Conservation (phyloP, 2,888 invertebrate species). For the Acleris cristana region DNA sequence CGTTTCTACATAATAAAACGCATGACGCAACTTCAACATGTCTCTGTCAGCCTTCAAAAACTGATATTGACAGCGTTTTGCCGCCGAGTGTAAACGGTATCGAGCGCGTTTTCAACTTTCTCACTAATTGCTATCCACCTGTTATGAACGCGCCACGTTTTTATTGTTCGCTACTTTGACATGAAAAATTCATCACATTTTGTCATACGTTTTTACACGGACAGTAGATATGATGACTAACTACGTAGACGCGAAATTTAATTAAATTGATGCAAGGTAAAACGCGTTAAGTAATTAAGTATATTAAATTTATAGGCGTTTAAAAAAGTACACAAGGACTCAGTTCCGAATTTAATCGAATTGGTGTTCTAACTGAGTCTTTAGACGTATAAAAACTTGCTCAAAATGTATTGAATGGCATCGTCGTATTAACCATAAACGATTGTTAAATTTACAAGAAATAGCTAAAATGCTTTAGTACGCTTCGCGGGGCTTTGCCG, state of each 20-base stretch:
- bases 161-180: slow-evolving; percentile 7
- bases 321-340: no score
- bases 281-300: no score
- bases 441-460: slow-evolving; percentile 13
- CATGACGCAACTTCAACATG: no score
- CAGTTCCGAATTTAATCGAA: no score
- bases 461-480: slow-evolving; percentile 18
- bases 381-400: no score
- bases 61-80: neutral
- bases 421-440: neutral
- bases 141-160: neutral
- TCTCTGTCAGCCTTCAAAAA: no score
- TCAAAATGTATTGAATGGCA: no score
- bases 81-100: slow-evolving; percentile 2
- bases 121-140: slow-evolving; percentile 48
- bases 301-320: no score
- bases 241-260: neutral
- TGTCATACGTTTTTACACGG: neutral
- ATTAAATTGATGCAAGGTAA: neutral
- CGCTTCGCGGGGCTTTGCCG: slow-evolving; percentile 1
- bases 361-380: no score
- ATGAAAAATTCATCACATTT: slow-evolving; percentile 7
- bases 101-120: neutral
- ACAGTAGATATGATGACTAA: no score
- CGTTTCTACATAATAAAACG: no score